Evolutionary conservation across 2,888 invertebrate species (phyloP).

Genomic region (Amphipyra tragopoginis): DNA sequence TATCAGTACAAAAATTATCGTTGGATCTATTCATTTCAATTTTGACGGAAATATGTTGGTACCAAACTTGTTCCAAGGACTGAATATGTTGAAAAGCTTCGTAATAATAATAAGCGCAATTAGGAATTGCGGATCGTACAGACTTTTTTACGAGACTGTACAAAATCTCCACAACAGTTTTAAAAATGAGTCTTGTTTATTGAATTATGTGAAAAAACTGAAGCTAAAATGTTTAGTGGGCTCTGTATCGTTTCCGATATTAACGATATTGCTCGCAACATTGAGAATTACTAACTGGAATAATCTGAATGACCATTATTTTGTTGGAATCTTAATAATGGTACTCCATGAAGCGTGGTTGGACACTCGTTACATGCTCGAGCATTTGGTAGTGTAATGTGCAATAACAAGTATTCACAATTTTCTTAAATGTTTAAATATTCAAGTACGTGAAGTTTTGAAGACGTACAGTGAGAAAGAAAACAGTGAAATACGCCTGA

Average conservation of each 20-base stretch:
- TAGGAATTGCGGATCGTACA: background rate
- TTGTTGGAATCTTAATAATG: background rate
- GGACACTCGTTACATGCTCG: conserved; percentile 4
- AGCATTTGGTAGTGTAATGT: conserved; percentile 4
- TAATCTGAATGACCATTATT: background rate
- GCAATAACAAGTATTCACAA: conserved; percentile 2
- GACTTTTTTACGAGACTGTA: background rate
- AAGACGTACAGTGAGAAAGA: background rate
- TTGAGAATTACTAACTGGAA: background rate
- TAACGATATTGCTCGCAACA: background rate
- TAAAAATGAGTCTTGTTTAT: conserved; percentile 2
- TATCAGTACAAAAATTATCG: background rate
- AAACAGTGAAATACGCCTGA: background rate
- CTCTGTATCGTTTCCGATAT: background rate
- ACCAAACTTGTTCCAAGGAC: background rate
- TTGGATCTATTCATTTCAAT: background rate
- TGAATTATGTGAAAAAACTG: conserved; percentile 1
- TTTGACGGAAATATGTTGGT: background rate
- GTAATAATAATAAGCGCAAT: background rate
- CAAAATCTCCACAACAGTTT: background rate
- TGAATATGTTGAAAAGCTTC: background rate
- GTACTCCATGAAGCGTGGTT: background rate
- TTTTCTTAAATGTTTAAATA: conserved; percentile 6
- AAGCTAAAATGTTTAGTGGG: background rate
- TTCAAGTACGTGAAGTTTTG: background rate